These are phyloP conservation scores for Gymnodraco acuticeps DNA, from an alignment of 2,797 vertebrate species.

Conservation along the genomic window DNA sequence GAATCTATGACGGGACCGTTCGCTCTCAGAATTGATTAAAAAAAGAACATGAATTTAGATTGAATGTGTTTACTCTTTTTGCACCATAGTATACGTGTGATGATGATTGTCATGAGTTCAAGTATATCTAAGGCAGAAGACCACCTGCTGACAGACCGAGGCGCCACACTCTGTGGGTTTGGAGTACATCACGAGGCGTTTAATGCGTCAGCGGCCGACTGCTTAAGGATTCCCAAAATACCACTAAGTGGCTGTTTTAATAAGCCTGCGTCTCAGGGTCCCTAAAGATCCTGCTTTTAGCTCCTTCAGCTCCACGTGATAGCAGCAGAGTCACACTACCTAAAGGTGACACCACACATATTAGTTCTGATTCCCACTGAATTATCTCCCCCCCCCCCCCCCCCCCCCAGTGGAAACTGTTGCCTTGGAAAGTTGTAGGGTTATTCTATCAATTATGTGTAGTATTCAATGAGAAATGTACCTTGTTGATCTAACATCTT, in stretches of 20 bases:
- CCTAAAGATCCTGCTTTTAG: constrained; percentile 38
- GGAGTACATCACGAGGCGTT: constrained; percentile 48
- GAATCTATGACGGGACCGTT: no score
- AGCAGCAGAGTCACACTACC: constrained; percentile 21
- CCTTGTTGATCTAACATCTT: no score
- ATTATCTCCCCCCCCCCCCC: no score
- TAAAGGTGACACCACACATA: constrained; percentile 9
- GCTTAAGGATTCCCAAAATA: constrained; percentile 67
- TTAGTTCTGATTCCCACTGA: neutral
- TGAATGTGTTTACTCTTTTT: neutral
- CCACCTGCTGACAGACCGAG: constrained; percentile 42
- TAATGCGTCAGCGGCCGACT: constrained; percentile 48
- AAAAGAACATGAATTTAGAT: neutral
- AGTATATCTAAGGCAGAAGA: constrained; percentile 37
- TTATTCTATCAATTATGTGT: neutral
- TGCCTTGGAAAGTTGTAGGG: neutral
- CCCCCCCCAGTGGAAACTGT: neutral
- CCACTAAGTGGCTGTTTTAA: constrained; percentile 62
- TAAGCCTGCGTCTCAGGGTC: constrained; percentile 42
- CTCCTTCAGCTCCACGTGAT: constrained; percentile 14
- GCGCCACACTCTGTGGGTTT: constrained; percentile 42
- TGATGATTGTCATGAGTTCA: constrained; percentile 31
- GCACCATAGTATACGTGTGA: neutral
- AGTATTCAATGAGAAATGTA: neutral
- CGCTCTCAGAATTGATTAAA: neutral